Evolutionary conservation across 2,888 invertebrate genomes (phyloP).

Genomic region (Acronicta leporina): DNA sequence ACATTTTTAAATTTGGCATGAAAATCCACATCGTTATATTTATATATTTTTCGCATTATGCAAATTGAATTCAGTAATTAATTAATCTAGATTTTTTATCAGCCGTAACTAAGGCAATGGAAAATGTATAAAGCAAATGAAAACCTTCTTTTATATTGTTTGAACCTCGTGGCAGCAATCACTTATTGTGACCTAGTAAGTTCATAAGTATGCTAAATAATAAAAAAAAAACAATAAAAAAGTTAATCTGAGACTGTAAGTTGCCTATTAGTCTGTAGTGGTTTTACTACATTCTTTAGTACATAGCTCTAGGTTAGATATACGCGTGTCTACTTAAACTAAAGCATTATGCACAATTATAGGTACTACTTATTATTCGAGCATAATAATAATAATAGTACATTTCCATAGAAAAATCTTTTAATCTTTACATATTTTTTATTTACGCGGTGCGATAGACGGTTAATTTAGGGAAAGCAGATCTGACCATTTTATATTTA

Average conservation of each 20-base stretch:
- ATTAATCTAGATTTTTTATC: too few relatives aligned
- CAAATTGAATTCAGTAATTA: too few relatives aligned
- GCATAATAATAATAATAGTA: conserved; percentile 47
- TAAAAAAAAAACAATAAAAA: conserved; percentile 17
- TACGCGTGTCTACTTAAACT: conserved; percentile 33
- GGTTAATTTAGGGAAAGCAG: not conserved
- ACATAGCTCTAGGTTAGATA: conserved; percentile 25
- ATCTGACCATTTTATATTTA: conserved; percentile 1
- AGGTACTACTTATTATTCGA: conserved; percentile 34
- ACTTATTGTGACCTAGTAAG: not conserved
- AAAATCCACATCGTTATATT: too few relatives aligned
- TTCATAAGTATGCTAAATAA: not conserved
- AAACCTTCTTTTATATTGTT: not conserved
- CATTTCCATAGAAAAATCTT: conserved; percentile 17
- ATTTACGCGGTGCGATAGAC: too few relatives aligned
- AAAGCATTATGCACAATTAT: conserved; percentile 16
- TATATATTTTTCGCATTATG: too few relatives aligned
- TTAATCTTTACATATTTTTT: too few relatives aligned
- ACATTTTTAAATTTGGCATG: too few relatives aligned
- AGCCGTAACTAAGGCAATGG: too few relatives aligned
- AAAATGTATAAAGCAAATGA: too few relatives aligned
- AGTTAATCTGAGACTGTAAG: conserved; percentile 58
- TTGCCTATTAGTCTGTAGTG: conserved; percentile 60
- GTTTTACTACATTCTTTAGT: conserved; percentile 48
- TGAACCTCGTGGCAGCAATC: too few relatives aligned